Percentiles rank a stretch among this genome's conserved stretches.
Conservation (phyloP, 2,888 invertebrate genomes). For the Gasteruption jaculator region DNA sequence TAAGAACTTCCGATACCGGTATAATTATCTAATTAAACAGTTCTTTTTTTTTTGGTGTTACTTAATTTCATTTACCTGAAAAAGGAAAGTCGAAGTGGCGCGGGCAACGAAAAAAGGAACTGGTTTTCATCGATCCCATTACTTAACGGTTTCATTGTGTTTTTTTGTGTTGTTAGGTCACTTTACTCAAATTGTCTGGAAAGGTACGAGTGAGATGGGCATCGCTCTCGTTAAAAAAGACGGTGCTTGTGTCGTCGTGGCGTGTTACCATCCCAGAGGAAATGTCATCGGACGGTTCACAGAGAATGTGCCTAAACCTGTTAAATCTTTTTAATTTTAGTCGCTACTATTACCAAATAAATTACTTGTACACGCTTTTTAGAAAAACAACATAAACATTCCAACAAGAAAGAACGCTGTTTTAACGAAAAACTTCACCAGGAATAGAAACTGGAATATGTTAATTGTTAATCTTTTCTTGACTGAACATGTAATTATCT, state of each 20-base stretch:
- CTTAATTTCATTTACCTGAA: no score
- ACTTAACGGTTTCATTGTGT: no score
- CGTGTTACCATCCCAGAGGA: constrained; percentile 62
- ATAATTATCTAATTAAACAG: no score
- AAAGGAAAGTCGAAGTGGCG: no score
- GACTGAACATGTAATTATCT: no score
- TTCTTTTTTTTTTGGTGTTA: no score
- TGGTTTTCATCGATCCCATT: no score
- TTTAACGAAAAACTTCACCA: no score
- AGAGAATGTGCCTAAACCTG: constrained; percentile 48
- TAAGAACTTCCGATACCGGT: no score
- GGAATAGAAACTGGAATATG: no score
- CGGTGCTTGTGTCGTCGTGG: constrained; percentile 59
- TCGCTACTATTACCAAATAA: background rate
- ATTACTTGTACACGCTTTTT: constrained; percentile 8
- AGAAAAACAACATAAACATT: constrained; percentile 1
- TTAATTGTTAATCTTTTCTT: no score
- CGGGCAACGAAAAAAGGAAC: no score
- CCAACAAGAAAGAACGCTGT: constrained; percentile 9
- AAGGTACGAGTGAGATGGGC: constrained; percentile 68
- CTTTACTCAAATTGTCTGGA: constrained; percentile 79
- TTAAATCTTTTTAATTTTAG: constrained; percentile 25
- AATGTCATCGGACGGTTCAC: constrained; percentile 56
- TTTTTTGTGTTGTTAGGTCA: constrained; percentile 49
- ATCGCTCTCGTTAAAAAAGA: constrained; percentile 66